Evolutionary conservation across 2,797 vertebrate genomes (phyloP), one percentile per base, ranked within the genome.

Genomic region (Chiroxiphia lanceolata): DNA sequence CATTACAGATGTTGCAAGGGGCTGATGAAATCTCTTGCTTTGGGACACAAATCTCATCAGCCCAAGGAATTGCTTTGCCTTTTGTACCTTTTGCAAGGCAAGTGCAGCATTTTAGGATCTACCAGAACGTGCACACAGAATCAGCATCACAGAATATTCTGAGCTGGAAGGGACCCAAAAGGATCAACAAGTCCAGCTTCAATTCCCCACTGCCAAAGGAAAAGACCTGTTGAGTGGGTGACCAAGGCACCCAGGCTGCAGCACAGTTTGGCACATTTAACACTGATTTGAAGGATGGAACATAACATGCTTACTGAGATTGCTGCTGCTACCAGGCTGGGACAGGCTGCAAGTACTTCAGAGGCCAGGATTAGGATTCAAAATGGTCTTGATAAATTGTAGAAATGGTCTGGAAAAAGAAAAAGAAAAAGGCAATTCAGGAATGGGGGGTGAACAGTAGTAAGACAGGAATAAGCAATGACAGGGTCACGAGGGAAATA

Each of bases 331-430:
- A 48, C 36, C 91, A 31, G 94, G 96, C 89, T 89, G 95, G 75
- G 93, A 92, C 40, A 15, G 91, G 91, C 84, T 91, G 91, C 84
- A 85, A 92, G 91, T 40, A 74, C 94, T 94, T 92, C 94, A 0
- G 91, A 91, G 81, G 89, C 84, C 96, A 89, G 95, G 93, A 87
- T 93, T 95, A 96, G 91, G 94, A 95, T 83, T 94, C 84, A 23
- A 92, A 92, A 93, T 93, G 75, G n/a, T 96, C 95, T 96, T 96
- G 96, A 29, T 94, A 95, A 96, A 91, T 85, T 74, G 95, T 85
- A 87, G 95, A 94, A 96, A 94, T 96, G 93, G 78, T 96, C 96
- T 96, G 93, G 56, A 94, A 94, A 90, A 89, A 17, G 60, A 47
- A 71, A 85, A 77, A 53, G 27, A 71, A 85, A 93, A 89, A 87